A percentile compares a stretch with the other conserved stretches of the same genome.
Evolutionary conservation across 1,140 invertebrate species (phyloP).

Genomic region (Scylla paramamosain): DNA sequence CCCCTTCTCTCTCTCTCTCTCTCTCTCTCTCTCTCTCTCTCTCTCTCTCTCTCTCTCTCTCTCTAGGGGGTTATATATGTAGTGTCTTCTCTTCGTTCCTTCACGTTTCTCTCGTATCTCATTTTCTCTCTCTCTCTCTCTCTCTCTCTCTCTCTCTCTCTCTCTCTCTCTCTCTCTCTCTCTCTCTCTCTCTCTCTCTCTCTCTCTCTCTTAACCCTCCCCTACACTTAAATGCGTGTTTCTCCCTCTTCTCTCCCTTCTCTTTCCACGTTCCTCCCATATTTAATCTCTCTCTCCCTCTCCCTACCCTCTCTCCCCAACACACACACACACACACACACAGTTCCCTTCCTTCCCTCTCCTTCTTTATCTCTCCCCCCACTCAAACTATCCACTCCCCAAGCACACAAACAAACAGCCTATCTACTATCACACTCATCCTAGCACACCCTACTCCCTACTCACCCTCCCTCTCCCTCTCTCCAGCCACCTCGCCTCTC

Average conservation of each 20-base stretch:
- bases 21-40: neutral
- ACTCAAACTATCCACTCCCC: too few relatives aligned
- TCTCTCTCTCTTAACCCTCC: neutral
- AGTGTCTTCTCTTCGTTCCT: neutral
- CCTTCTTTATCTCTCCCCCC: too few relatives aligned
- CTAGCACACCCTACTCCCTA: neutral
- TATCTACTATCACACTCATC: too few relatives aligned
- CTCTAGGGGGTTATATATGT: neutral
- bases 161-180: neutral
- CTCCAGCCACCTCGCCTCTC: neutral
- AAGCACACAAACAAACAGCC: too few relatives aligned
- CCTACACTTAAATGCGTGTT: neutral
- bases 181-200: neutral
- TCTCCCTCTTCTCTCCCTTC: neutral
- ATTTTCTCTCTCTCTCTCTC: too few relatives aligned
- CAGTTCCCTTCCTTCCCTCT: too few relatives aligned
- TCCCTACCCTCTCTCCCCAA: too few relatives aligned
- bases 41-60: neutral
- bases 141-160: slow-evolving; percentile 14
- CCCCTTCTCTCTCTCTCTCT: neutral
- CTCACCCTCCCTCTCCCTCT: neutral
- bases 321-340: too few relatives aligned
- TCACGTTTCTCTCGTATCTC: neutral
- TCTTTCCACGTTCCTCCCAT: neutral
- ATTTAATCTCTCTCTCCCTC: neutral